Conservation (phyloP, 2,888 invertebrate genomes). For the Iselma pallidipennis region DNA sequence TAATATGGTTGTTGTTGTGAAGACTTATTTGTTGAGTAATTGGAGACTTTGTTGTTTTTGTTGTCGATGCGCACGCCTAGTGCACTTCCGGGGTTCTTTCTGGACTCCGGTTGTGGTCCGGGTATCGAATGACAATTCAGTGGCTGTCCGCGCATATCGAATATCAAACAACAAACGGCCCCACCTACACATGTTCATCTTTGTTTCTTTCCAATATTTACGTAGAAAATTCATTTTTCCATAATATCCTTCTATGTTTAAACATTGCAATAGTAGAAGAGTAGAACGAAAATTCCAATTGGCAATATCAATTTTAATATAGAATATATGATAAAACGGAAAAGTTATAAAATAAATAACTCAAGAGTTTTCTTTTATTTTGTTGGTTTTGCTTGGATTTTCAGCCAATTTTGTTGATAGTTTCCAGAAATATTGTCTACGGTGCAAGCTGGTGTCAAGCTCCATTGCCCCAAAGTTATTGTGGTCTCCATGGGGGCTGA, state of each 20-base stretch:
- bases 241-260: conserved; percentile 1
- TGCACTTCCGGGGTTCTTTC: conserved; percentile 33
- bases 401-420: conserved; percentile 11
- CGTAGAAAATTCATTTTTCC: conserved; percentile 12
- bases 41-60: conserved; percentile 27
- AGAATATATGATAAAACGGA: neutral
- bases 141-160: conserved; percentile 28
- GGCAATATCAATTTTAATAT: neutral
- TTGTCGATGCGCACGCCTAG: conserved; percentile 31
- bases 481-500: conserved; percentile 33
- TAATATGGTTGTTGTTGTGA: conserved; percentile 1
- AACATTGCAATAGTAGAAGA: neutral
- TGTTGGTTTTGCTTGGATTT: neutral
- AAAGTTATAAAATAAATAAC: neutral
- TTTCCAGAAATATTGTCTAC: conserved; percentile 26
- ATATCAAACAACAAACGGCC: conserved; percentile 12
- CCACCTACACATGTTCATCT: conserved; percentile 14
- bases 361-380: conserved; percentile 3
- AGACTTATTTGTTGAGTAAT: conserved; percentile 26
- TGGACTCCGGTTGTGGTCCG: conserved; percentile 26
- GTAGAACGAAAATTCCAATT: neutral
- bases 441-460: conserved; percentile 49
- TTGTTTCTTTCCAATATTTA: neutral
- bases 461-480: conserved; percentile 43
- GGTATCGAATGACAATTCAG: conserved; percentile 23